Conservation (phyloP, 2,888 invertebrate species). For the Zele albiditarsus region DNA sequence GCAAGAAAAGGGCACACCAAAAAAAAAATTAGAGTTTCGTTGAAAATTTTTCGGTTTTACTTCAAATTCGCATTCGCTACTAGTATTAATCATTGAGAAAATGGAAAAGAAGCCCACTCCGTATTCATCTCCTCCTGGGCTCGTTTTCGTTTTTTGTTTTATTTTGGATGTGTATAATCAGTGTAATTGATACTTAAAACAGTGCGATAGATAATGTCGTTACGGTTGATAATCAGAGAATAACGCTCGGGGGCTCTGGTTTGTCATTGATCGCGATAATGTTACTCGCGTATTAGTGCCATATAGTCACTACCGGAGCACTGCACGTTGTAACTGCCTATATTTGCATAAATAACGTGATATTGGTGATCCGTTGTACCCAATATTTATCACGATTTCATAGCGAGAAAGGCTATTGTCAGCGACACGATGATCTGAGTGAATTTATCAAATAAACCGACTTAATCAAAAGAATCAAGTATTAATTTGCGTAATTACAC, state of each 20-base stretch:
- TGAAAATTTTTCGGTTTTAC: slow-evolving; percentile 13
- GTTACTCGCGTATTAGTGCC: slow-evolving; percentile 52
- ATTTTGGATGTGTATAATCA: slow-evolving; percentile 28
- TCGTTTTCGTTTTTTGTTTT: background rate
- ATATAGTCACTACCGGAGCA: slow-evolving; percentile 47
- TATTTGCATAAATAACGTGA: background rate
- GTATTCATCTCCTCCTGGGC: background rate
- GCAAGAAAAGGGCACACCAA: slow-evolving; percentile 12
- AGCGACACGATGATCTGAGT: background rate
- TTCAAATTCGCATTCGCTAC: slow-evolving; percentile 33
- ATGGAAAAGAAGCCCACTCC: background rate
- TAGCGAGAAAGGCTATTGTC: background rate
- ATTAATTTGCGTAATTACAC: too few relatives aligned
- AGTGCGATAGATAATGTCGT: slow-evolving; percentile 37
- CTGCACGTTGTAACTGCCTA: slow-evolving; percentile 37
- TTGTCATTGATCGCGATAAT: slow-evolving; percentile 71
- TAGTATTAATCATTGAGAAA: too few relatives aligned
- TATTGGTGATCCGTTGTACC: background rate
- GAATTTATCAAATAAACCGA: too few relatives aligned
- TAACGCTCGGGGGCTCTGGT: slow-evolving; percentile 72
- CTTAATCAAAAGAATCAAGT: too few relatives aligned
- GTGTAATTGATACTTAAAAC: slow-evolving; percentile 44
- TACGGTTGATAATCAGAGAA: slow-evolving; percentile 38
- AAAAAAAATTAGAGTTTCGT: slow-evolving; percentile 9
- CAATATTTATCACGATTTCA: background rate